Percentiles rank a stretch among this genome's conserved stretches.
Evolutionary conservation across 2,113 vertebrate species (phyloP).

Genomic region (Platysternon megacephalum): DNA sequence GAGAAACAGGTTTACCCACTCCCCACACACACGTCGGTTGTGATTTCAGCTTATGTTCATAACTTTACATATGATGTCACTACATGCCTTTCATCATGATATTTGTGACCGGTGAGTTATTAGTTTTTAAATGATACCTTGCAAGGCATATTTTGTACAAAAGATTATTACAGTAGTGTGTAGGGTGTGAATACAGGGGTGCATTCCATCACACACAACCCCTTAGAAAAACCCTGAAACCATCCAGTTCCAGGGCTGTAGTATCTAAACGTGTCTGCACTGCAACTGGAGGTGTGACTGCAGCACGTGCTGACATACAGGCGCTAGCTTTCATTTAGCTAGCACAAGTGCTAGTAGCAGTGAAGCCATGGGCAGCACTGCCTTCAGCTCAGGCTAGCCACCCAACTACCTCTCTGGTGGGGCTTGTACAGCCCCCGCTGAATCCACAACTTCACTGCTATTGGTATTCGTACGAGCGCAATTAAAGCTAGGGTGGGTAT

Average conservation of each 20-base stretch:
- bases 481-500: no score
- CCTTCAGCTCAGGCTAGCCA: no score
- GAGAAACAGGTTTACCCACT: neutral
- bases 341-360: no score
- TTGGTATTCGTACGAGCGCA: no score
- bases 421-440: no score
- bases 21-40: neutral
- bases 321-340: no score
- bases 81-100: neutral
- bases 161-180: neutral
- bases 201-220: neutral
- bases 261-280: neutral
- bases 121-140: neutral
- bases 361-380: no score
- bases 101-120: neutral
- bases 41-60: neutral
- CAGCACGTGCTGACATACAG: no score
- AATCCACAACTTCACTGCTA: no score
- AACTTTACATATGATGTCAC: neutral
- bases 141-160: neutral
- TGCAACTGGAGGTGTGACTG: no score
- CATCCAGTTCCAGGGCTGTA: neutral
- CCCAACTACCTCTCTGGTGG: no score
- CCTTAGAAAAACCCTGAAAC: conserved; percentile 10
- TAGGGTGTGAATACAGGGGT: neutral